These are phyloP conservation scores for Anabas testudineus DNA, from an alignment of 2,797 vertebrate species.

Conservation along the genomic window DNA sequence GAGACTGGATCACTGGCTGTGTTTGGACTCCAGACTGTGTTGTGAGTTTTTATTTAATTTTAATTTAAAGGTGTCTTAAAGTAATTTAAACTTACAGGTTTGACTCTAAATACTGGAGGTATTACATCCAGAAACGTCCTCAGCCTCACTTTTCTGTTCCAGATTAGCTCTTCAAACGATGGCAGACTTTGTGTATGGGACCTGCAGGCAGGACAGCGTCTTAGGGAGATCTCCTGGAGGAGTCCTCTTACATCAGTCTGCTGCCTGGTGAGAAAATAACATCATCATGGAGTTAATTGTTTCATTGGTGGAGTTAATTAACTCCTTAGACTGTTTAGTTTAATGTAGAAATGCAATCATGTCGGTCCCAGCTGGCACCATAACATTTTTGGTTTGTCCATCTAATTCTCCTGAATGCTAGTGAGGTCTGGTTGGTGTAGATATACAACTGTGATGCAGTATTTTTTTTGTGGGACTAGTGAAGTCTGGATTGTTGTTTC, in stretches of 20 bases:
- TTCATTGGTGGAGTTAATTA: no score
- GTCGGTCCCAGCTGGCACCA: no score
- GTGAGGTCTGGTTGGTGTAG: no score
- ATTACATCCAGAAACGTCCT: conserved; percentile 67
- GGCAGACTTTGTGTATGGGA: conserved; percentile 88
- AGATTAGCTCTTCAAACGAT: conserved; percentile 90
- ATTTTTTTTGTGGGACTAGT: no score
- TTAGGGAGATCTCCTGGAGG: conserved; percentile 82
- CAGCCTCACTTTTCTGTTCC: conserved; percentile 9
- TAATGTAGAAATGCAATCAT: no score
- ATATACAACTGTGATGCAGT: no score
- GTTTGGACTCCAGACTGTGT: conserved; percentile 83
- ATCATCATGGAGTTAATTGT: no score
- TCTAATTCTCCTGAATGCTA: no score
- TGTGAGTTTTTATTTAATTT: conserved; percentile 70
- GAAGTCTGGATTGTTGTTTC: background rate
- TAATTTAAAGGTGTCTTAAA: background rate
- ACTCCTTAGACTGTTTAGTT: no score
- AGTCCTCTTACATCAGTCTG: conserved; percentile 82
- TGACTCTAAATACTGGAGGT: conserved; percentile 73
- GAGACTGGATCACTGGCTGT: conserved; percentile 91
- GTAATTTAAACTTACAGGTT: no score
- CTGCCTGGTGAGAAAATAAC: conserved; percentile 78
- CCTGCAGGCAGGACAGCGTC: conserved; percentile 64
- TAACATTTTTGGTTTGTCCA: no score